Base-by-base conservation (phyloP, 2,797 vertebrate genomes). In the Sciurus carolinensis region DNA sequence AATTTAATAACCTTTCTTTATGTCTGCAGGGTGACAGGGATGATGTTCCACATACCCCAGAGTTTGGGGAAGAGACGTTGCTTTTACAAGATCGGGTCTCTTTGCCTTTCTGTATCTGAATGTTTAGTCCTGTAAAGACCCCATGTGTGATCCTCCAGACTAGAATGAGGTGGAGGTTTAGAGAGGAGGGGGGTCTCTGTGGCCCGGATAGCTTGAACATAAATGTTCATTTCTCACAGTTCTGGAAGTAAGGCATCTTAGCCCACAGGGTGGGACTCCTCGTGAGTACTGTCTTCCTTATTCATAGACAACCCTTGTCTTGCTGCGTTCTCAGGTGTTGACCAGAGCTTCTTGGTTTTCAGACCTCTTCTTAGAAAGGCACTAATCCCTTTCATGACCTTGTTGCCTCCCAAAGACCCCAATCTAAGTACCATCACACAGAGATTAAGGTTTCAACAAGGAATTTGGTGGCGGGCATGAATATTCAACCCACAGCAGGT, bases 1-100 rank as follows among this genome's bases (percentile, higher is more conserved):
- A 91, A 95, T 95, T 76, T 72, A 95, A 87, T 89, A 83, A 64
- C 28, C 22, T 84, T 88, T 80, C 42, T 79, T 81, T 71, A 33
- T 2, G 33, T 79, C 76, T 93, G 14, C 11, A 30, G 30, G 15
- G 28, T n/a, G 87, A 57, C 8, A 22, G 28, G 24, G 42, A 86
- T 71, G 85, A 36, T 50, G 47, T 39, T 24, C 79, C 75, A 79
- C 28, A 18, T 50, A 33, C 39, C 14, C 67, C 33, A 4, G 73
- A 81, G 89, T 64, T 73, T 72, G 42, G 80, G 76, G 36, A 77
- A 72, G 30, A 96, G 39, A 33, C 24, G 20, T 69, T 87, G 89
- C 42, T 86, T 80, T 73, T 9, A 39, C 15, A 79, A 85, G 76
- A 50, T 20, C 3, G 0, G 14, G 5, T 81, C 15, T 82, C 57